A percentile compares a stretch with the other conserved stretches of the same genome.
Evolutionary conservation across 23 tunicate species (phyloP).

Genomic region (Styela clava): DNA sequence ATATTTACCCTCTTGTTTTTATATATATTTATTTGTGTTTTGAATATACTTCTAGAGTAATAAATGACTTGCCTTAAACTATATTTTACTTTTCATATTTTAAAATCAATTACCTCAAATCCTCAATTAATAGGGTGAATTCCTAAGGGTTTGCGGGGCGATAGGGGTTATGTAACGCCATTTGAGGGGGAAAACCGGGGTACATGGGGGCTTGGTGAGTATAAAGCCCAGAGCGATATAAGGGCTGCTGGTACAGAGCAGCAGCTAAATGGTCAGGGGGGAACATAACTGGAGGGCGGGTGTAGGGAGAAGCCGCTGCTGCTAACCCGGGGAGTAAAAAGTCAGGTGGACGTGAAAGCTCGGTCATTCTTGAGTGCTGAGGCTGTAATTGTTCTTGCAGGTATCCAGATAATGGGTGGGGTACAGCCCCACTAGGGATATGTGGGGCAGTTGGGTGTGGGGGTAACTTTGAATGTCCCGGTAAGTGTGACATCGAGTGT

Average conservation of each 20-base stretch:
- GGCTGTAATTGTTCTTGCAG: slow-evolving; percentile 18
- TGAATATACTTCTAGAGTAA: no score
- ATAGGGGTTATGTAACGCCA: slow-evolving; percentile 43
- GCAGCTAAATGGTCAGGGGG: slow-evolving; percentile 19
- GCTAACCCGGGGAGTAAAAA: slow-evolving; percentile 29
- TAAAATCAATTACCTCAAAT: no score
- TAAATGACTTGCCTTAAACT: no score
- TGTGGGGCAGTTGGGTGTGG: neutral
- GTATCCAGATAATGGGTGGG: slow-evolving; percentile 1
- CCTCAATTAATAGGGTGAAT: no score
- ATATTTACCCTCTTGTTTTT: no score
- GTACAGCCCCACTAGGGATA: neutral
- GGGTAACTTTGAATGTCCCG: slow-evolving; percentile 13
- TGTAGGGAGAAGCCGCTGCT: slow-evolving; percentile 5
- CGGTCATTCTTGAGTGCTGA: slow-evolving; percentile 46
- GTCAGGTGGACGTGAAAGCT: slow-evolving; percentile 60
- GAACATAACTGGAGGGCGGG: slow-evolving; percentile 28
- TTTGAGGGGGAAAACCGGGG: slow-evolving; percentile 50
- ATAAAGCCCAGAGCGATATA: slow-evolving; percentile 8
- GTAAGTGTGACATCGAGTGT: neutral
- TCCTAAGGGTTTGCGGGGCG: slow-evolving; percentile 39
- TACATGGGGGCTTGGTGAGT: slow-evolving; percentile 19
- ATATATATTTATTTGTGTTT: no score
- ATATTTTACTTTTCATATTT: no score
- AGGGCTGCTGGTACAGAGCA: neutral